Evolutionary conservation across 2,888 invertebrate species (phyloP), one percentile per base, ranked within the genome.

Genomic region (Hylaea fasciaria): DNA sequence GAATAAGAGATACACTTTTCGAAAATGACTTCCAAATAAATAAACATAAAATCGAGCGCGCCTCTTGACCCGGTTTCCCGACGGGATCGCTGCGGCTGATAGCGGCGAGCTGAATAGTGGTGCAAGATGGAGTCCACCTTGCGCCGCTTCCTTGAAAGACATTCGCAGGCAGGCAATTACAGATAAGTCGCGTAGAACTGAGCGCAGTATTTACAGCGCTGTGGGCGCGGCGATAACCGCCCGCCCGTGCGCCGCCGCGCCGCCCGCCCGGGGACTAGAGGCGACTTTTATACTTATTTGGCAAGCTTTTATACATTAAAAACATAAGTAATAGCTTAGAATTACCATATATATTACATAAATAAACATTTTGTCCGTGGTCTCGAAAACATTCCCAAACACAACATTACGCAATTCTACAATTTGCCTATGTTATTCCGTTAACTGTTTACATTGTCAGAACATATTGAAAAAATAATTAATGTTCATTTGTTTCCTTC

Each of bases 111-210:
- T 91, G 89, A 90, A 91, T 89, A 82, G 84, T 82, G 76, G 74
- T 83, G 84, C 80, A 83, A 88, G 87, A 90, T 89, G 85, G 81
- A 87, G 83, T 86, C 85, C 85, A 85, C 83, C 85, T 85, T 80
- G 81, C 77, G 80, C 76, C 77, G 85, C 73, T 87, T 87, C 80
- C 86, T 87, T 91, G 88, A 92, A 91, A 91, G 91, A 89, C 91
- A 90, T 89, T 91, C 85, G 83, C 84, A 85, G 82, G 86, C 85
- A 87, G 86, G 91, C 92, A 92, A 92, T 92, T 91, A 91, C 81
- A 92, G 92, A 92, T 92, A 92, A 91, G 91, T 90, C 89, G 78
- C 76, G 82, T 76, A 81, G 84, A 80, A 90, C 86, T 88, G 86
- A 86, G 88, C 78, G 74, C 71, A 77, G 85, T 90, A 90, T 92